A percentile compares a stretch with the other conserved stretches of the same genome.
Evolutionary conservation across 2,113 vertebrate species (phyloP).

Genomic region (Mionectes macconnelli): DNA sequence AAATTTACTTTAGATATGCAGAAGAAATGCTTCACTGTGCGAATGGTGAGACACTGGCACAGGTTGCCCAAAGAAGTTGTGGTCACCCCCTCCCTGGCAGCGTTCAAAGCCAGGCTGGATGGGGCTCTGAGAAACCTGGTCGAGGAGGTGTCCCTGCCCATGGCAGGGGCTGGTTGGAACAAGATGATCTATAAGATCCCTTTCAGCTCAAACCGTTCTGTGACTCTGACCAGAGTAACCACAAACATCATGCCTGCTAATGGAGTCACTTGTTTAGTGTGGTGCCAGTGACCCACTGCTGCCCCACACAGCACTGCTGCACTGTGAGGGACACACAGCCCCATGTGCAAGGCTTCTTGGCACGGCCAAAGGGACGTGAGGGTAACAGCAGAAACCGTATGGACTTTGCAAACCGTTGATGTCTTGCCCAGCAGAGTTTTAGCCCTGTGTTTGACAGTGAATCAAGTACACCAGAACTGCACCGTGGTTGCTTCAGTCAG

Average conservation of each 20-base stretch:
- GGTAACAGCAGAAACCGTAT: fast-evolving
- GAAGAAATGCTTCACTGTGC: background rate
- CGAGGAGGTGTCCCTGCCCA: background rate
- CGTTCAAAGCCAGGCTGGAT: background rate
- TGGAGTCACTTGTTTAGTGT: background rate
- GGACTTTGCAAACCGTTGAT: background rate
- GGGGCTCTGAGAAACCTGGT: background rate
- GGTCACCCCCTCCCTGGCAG: fast-evolving
- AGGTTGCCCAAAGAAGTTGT: background rate
- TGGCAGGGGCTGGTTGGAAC: background rate
- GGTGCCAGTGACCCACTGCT: fast-evolving
- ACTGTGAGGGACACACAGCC: background rate
- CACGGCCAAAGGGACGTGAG: background rate
- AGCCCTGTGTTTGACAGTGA: background rate
- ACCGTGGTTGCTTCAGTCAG: background rate
- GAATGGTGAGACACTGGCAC: background rate
- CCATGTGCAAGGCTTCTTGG: background rate
- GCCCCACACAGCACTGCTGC: background rate
- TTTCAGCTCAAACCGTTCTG: background rate
- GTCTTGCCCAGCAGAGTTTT: background rate
- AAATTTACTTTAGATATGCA: fast-evolving
- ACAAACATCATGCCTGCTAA: background rate
- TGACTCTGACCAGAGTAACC: background rate
- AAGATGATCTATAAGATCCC: background rate
- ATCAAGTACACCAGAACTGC: background rate